Conservation (phyloP, 2,113 vertebrate genomes). For the Anarhynchus alexandrinus region DNA sequence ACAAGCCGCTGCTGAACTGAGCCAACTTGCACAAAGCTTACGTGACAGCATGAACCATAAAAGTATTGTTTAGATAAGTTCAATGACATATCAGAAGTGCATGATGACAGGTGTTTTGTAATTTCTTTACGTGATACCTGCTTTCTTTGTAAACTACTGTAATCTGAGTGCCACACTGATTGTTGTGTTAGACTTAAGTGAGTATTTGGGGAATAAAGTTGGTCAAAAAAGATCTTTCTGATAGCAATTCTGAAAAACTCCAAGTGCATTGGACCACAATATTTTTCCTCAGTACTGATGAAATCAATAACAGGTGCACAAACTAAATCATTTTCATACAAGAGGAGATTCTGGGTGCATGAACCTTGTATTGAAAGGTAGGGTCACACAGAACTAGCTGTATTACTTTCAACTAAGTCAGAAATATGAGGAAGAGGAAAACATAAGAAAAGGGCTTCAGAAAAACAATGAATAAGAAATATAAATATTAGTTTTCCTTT, state of each 20-base stretch:
- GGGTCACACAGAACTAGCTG: background rate
- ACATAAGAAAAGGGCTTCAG: background rate
- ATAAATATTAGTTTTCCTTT: background rate
- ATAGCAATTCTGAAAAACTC: background rate
- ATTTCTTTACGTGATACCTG: background rate
- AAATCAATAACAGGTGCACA: background rate
- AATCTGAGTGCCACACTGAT: background rate
- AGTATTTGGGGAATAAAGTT: background rate
- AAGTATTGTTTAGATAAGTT: background rate
- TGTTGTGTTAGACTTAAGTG: background rate
- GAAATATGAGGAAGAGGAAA: background rate
- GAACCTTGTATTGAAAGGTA: background rate
- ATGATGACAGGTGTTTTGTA: background rate
- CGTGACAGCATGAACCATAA: background rate
- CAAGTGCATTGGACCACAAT: background rate
- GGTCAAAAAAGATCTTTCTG: background rate
- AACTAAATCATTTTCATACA: background rate
- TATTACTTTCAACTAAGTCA: background rate
- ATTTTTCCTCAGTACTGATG: background rate
- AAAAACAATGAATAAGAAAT: background rate
- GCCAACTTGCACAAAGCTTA: background rate
- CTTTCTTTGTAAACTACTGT: background rate
- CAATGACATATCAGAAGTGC: background rate
- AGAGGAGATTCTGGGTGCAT: background rate
- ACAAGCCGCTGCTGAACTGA: background rate